Evolutionary conservation across 2,113 vertebrate genomes (phyloP).

Genomic region (Centropus unirufus): DNA sequence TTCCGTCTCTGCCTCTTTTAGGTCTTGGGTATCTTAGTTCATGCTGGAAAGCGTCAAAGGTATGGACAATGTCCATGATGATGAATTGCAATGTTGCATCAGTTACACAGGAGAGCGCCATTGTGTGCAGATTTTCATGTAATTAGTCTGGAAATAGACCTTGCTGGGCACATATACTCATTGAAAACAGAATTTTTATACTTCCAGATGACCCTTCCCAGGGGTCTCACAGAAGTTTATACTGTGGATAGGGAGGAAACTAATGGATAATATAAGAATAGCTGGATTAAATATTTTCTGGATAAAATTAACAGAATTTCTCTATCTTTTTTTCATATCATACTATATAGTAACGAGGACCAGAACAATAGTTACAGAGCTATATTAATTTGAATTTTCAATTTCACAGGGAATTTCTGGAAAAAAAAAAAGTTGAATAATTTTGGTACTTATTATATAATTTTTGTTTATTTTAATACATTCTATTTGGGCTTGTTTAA

Average conservation of each 20-base stretch:
- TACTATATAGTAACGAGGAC: neutral
- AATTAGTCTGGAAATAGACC: slow-evolving; percentile 28
- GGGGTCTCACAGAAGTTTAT: neutral
- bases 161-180: neutral
- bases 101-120: slow-evolving; percentile 69
- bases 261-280: neutral
- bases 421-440: neutral
- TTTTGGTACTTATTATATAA: neutral
- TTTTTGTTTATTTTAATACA: neutral
- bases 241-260: neutral
- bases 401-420: neutral
- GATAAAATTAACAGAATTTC: neutral
- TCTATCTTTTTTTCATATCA: neutral
- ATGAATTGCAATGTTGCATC: slow-evolving; percentile 45
- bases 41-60: neutral
- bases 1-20: neutral
- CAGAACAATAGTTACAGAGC: neutral
- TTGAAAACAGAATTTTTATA: neutral
- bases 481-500: neutral
- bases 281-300: neutral
- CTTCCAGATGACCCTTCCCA: neutral
- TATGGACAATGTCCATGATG: neutral
- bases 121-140: slow-evolving; percentile 45
- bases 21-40: neutral
- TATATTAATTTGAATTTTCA: neutral